Percentiles rank a stretch among this genome's conserved stretches.
Evolutionary conservation across 2,888 invertebrate genomes (phyloP).

Genomic region (Chloroclysta siterata): DNA sequence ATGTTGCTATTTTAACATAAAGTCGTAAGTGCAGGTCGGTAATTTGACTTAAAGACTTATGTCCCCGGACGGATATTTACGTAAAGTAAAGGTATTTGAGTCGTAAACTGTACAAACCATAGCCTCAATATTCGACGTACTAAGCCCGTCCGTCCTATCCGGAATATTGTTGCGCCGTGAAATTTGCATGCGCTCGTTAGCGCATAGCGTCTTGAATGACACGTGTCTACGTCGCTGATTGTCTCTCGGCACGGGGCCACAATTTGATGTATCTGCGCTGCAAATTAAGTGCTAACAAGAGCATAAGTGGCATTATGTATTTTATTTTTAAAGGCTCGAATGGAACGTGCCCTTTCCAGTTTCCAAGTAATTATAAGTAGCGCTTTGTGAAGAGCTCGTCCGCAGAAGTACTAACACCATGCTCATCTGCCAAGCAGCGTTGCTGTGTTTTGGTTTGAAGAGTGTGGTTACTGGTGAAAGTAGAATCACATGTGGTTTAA

Average conservation of each 20-base stretch:
- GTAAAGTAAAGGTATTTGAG: too few species aligned
- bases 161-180: conserved; percentile 73
- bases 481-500: not conserved
- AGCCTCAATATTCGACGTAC: conserved; percentile 47
- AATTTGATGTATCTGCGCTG: conserved; percentile 30
- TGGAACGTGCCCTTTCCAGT: not conserved
- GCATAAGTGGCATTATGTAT: conserved; percentile 23
- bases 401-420: too few species aligned
- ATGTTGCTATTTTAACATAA: too few species aligned
- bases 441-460: too few species aligned
- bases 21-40: too few species aligned
- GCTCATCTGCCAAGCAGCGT: too few species aligned
- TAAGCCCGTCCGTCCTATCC: conserved; percentile 47
- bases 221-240: conserved; percentile 69
- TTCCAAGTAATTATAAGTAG: not conserved
- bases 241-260: conserved; percentile 48
- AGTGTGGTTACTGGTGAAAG: not conserved
- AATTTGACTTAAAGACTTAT: too few species aligned
- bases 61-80: too few species aligned
- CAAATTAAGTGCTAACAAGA: conserved; percentile 37
- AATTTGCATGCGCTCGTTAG: conserved; percentile 84
- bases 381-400: too few species aligned
- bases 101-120: too few species aligned
- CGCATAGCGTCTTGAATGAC: conserved; percentile 77
- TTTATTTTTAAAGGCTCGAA: conserved; percentile 20